Base-by-base conservation (phyloP, 2,888 invertebrate genomes). In the Thera obeliscata region DNA sequence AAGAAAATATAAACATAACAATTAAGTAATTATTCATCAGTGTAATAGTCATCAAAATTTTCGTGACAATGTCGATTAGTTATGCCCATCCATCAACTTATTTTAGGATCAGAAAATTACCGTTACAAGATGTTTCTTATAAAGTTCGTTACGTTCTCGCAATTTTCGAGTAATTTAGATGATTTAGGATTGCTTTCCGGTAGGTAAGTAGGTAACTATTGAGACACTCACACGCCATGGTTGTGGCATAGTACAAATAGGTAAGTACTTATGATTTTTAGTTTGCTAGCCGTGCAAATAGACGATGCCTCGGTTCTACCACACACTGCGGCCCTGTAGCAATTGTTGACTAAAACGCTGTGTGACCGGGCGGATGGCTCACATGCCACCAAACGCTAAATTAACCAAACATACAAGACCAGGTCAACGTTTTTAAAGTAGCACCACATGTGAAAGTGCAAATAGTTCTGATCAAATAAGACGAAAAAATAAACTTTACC, bases 361-460 rank as follows among this genome's bases (percentile, higher is more conserved):
- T 50, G 50, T 33, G 50, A 54, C 56, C 65, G 56, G 50, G 43
- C 50, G 62, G 59, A 74, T 77, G 80, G 78, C 80, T 78, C 80
- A 74, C 78, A 82, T 76, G 69, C 79, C 80, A 82, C 80, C 79
- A 78, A 79, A 81, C 81, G 80, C 82, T 80, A 87, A 89, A 88
- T 89, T 86, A 86, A 82, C 87, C 84, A 86, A 88, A 86, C 85
- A 86, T 81, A 85, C 77, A 81, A 78, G 86, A 86, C 83, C 88
- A 85, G 89, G 88, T 90, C 89, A 90, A 88, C 87, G 89, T 84
- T 89, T 91, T 87, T 87, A 87, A 89, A 91, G 90, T 91, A 90
- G 91, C 90, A 84, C 87, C 84, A 85, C 76, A 84, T 81, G 91
- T 86, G 91, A 92, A 92, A 91, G 91, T 89, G 83, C 81, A 90